A percentile compares a stretch with the other conserved stretches of the same genome.
These are phyloP conservation scores for Euplagia quadripunctaria DNA, from an alignment of 2,888 invertebrate species.

Conservation along the genomic window DNA sequence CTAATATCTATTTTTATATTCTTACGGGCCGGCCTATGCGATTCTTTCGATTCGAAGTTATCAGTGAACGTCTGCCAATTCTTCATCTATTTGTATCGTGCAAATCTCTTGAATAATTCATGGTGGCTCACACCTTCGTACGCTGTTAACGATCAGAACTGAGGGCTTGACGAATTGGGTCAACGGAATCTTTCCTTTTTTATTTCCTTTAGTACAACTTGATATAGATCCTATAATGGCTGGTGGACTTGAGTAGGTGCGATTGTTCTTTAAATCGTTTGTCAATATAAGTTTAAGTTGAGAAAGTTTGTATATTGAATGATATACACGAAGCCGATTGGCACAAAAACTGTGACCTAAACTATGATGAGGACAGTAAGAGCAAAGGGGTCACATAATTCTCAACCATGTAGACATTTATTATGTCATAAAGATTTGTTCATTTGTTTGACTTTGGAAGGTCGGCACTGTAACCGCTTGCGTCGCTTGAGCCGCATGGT, in stretches of 20 bases:
- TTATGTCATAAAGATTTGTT: neutral
- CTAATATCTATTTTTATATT: neutral
- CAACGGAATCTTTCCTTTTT: conserved; percentile 14
- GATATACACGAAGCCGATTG: no score
- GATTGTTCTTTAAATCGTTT: neutral
- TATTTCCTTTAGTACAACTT: neutral
- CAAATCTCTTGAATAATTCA: conserved; percentile 44
- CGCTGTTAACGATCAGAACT: conserved; percentile 36
- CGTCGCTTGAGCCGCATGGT: neutral
- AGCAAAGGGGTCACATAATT: neutral
- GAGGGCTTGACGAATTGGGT: conserved; percentile 30
- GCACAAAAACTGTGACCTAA: neutral
- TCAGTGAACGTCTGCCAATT: conserved; percentile 11
- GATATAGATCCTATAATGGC: neutral
- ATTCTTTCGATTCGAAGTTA: neutral
- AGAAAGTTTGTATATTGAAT: no score
- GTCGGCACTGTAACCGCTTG: neutral
- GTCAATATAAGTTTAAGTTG: neutral
- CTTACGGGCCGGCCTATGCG: neutral
- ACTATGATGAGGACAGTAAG: neutral
- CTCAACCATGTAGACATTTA: neutral
- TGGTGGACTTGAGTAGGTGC: neutral
- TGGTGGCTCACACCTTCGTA: conserved; percentile 28
- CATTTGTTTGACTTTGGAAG: neutral
- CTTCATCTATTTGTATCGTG: conserved; percentile 31